A percentile compares a stretch with the other conserved stretches of the same genome.
phyloP scores from a whole-genome alignment of 2,797 vertebrate species.

The Phrynocephalus vlangalii region DNA sequence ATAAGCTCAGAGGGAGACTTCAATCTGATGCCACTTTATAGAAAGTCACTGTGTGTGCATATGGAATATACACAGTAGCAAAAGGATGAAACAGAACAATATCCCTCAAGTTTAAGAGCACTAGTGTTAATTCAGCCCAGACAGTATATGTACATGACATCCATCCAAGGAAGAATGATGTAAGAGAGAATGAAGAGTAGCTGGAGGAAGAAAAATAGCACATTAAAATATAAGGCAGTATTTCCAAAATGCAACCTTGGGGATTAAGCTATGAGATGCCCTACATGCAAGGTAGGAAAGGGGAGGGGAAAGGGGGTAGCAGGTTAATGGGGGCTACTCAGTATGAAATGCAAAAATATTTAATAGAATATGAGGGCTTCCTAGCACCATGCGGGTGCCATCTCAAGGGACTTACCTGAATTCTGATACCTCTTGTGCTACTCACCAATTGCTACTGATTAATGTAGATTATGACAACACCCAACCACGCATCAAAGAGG shows the following conservation, averaged over 20 bases:
- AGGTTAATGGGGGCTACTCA: not conserved
- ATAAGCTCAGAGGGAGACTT: not conserved
- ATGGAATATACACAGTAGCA: slow-evolving; percentile 18
- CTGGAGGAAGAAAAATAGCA: not conserved
- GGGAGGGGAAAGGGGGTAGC: no score
- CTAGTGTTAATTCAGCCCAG: not conserved
- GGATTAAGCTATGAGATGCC: not conserved
- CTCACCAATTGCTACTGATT: no score
- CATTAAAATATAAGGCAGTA: not conserved
- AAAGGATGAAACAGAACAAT: slow-evolving; percentile 24
- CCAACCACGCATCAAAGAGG: no score
- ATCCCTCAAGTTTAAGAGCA: slow-evolving; percentile 42
- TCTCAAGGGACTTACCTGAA: no score
- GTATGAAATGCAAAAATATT: not conserved
- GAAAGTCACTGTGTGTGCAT: not conserved
- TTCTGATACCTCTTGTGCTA: no score
- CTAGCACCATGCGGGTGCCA: no score
- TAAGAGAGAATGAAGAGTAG: slow-evolving; percentile 12
- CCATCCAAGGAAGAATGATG: not conserved
- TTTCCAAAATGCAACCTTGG: not conserved
- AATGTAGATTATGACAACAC: no score
- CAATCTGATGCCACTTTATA: not conserved
- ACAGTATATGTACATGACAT: not conserved
- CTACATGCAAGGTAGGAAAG: not conserved
- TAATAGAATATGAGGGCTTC: no score